A percentile compares a stretch with the other conserved stretches of the same genome.
Conservation (phyloP, 2,797 vertebrate species). For the Nyctibius grandis region DNA sequence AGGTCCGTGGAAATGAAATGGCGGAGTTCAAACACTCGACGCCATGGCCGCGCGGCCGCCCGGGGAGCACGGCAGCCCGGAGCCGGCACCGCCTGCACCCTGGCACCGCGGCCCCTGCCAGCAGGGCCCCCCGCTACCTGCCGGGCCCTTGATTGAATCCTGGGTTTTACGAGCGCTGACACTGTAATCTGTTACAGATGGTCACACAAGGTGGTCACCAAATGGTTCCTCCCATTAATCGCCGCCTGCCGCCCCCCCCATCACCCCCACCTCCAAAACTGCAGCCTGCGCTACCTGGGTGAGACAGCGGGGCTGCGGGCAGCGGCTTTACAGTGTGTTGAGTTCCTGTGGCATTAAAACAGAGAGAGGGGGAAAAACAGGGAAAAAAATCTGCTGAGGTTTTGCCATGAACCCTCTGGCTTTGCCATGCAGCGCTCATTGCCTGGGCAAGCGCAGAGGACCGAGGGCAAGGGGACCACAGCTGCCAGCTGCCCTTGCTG, state of each 20-base stretch:
- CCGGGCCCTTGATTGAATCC: constrained; percentile 50
- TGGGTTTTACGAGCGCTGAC: constrained; percentile 42
- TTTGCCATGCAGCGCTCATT: rapidly evolving
- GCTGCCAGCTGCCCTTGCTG: not conserved
- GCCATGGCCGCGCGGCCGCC: not conserved
- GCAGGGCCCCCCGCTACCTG: constrained; percentile 23
- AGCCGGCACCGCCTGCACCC: not conserved
- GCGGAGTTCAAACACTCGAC: not conserved
- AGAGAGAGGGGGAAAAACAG: not conserved
- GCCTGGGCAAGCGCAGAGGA: rapidly evolving
- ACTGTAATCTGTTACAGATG: constrained; percentile 64
- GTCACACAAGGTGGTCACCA: constrained; percentile 57
- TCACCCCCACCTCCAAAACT: rapidly evolving
- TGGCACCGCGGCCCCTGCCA: not conserved
- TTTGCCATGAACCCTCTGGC: not conserved
- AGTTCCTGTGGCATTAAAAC: constrained; percentile 22
- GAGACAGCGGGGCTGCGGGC: not conserved
- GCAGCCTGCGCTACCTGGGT: constrained; percentile 1
- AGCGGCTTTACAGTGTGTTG: not conserved
- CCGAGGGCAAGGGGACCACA: rapidly evolving
- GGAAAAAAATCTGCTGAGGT: not conserved
- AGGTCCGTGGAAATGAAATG: not conserved
- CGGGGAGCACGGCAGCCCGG: constrained; percentile 4
- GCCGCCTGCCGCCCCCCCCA: not conserved
- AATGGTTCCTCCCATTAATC: constrained; percentile 14